Evolutionary conservation across 2,113 vertebrate genomes (phyloP).

Genomic region (Austrofundulus limnaeus): DNA sequence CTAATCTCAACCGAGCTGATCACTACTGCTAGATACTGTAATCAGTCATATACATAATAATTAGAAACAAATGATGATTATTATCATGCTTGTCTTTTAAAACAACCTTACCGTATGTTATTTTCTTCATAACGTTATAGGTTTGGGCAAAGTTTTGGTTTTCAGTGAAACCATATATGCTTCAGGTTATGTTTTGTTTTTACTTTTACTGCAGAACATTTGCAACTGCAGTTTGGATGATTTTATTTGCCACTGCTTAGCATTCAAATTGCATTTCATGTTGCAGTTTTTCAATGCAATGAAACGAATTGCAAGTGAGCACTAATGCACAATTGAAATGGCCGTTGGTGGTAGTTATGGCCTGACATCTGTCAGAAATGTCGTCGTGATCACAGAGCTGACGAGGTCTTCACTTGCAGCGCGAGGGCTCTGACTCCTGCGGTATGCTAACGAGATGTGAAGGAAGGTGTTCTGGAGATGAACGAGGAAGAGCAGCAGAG

Average conservation of each 20-base stretch:
- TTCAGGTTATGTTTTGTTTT: background rate
- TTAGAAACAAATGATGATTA: too few species aligned
- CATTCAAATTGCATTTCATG: constrained; percentile 1
- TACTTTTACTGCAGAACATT: background rate
- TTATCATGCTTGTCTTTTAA: too few species aligned
- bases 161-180: too few species aligned
- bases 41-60: too few species aligned
- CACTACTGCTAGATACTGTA: too few species aligned
- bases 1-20: too few species aligned
- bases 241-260: background rate
- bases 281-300: background rate
- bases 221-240: background rate
- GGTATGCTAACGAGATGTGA: constrained; percentile 56
- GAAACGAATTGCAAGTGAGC: background rate
- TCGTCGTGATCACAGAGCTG: constrained; percentile 21
- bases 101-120: too few species aligned
- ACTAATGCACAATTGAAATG: constrained; percentile 14
- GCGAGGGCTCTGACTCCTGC: constrained; percentile 18
- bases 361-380: constrained; percentile 15
- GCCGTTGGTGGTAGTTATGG: constrained; percentile 9
- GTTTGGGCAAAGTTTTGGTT: too few species aligned
- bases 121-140: too few species aligned
- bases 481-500: constrained; percentile 52
- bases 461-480: constrained; percentile 41
- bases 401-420: constrained; percentile 33